Evolutionary conservation across 2,888 invertebrate genomes (phyloP), one percentile per base, ranked within the genome.

Genomic region (Eupithecia subumbrata): DNA sequence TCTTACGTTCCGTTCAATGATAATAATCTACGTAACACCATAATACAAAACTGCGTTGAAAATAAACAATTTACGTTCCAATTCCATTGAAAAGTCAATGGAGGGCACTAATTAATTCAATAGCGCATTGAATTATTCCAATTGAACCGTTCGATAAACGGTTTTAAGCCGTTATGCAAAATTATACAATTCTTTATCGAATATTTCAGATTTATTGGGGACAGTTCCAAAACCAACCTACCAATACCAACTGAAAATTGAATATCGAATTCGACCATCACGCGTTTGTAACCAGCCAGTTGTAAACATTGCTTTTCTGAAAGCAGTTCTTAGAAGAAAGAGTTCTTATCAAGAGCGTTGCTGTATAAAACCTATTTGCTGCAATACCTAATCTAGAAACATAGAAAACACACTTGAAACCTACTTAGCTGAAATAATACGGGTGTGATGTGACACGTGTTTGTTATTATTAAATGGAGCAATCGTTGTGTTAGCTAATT

Each of bases 71-170:
- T 72, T 16, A 48, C 30, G 79, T 68, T 76, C 79, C 77, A 82
- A 76, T 82, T 81, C 80, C 69, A 74, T 74, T 74, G 72, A 79
- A 74, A 74, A 71, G 64, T 71, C 78, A 74, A 79, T 79, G 76
- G 76, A 80, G 79, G 67, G 66, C 73, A 76, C 79, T 83, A 80
- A 83, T 84, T 82, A 81, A 84, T 84, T 82, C 80, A 84, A 81
- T 76, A 71, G 76, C n/a, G 78, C 78, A 79, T 83, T 81, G 78
- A 75, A 77, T 80, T 76, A 74, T 78, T 76, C 76, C 60, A 69
- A 74, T 48, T 63, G 71, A 71, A 80, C 75, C 79, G 80, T 78
- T 81, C 74, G 74, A 63, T 70, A 71, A 81, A 79, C 76, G 76
- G 79, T 80, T 72, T 40, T 69, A 43, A 12, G 72, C 73, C 80